Base-by-base conservation (phyloP, 2,797 vertebrate genomes). In the Apodemus agrarius region DNA sequence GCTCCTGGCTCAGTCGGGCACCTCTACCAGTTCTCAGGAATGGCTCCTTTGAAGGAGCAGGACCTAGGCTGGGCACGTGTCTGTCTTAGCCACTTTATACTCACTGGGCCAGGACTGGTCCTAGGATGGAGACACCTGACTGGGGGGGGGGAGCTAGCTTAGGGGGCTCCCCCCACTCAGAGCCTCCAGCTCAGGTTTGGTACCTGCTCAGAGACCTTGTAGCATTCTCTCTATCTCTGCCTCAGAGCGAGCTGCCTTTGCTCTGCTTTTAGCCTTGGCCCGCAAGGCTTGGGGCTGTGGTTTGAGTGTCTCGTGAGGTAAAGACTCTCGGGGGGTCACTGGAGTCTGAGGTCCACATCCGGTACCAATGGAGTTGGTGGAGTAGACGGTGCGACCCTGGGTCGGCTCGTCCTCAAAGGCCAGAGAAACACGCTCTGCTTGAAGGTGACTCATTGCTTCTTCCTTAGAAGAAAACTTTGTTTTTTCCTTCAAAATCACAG, bases 401-500 rank as follows among this genome's bases (percentile, higher is more conserved):
- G 22, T 63, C 4, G 29, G 11, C 83, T 43, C 3, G 12, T 10
- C 19, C 85, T 37, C 52, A 2, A 54, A 90, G 93, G 81, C 74
- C 69, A 81, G 69, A 91, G 88, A 91, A 83, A 83, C 59, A 57
- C 6, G 14, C 72, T 72, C 82, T n/a, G 37, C 57, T 87, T 72
- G 75, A 40, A 76, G 14, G 40, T 98, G 97, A 97, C 89, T 98
- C 97, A 97, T 21, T 21, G 80, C 69, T 97, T 97, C 69, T 97
- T 97, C 97, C 97, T 95, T 54, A 87, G 52, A 91, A 93, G 88
- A 96, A 94, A 96, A 96, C 75, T 40, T 96, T 97, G 96, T 96
- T 97, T 97, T 97, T 98, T 97, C 97, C 96, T 97, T 96, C 92
- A 91, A 37, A 98, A 84, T 91, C 82, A 0, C 95, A 96, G 97